Base-by-base conservation (phyloP, 1,140 invertebrate genomes). In the Camponotus floridanus region DNA sequence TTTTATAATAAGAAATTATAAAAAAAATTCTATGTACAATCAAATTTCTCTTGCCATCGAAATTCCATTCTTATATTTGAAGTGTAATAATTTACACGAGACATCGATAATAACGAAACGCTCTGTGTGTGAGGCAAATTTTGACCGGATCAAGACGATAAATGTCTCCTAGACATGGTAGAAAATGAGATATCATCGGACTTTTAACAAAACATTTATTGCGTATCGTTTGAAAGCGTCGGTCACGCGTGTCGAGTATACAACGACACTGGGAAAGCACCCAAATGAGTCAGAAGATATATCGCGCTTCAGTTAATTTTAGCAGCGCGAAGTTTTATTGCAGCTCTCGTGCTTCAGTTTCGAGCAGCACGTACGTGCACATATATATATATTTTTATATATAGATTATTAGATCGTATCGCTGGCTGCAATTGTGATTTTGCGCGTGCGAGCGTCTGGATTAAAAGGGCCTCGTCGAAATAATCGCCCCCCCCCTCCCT, bases 221-320 rank as follows among this genome's bases (percentile, higher is more conserved):
- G 55, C 79, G 51, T 61, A 73, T 80, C 45, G 33, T 68, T 57
- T 55, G 67, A 73, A 73, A 73, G 36, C 67, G 51, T 18, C 65
- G 78, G 33, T 71, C 67, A 59, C 67, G 78, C 51, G 67, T 79
- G 62, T 59, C 36, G 45, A 1, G 13, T 36, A 15, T 67, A 55
- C 76, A 48, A 39, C 33, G n/a, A 70, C 76, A 55, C 48, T 26
- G 76, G 31, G 15, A 65, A 36, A 71, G 78, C 42, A 71, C 48
- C 65, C 79, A 73, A 81, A 81, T 73, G 67, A 73, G 67, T 81
- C 67, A 73, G 67, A 73, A 81, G 67, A 81, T 73, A 61, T 73
- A 81, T 73, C 79, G 39, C 39, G 61, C 51, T 61, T 83, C 31
- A 57, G 68, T 83, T 83, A 83, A 83, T 83, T 83, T 83, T 83